Evolutionary conservation across 2,797 vertebrate genomes (phyloP).

Genomic region (Poecilia gillii): DNA sequence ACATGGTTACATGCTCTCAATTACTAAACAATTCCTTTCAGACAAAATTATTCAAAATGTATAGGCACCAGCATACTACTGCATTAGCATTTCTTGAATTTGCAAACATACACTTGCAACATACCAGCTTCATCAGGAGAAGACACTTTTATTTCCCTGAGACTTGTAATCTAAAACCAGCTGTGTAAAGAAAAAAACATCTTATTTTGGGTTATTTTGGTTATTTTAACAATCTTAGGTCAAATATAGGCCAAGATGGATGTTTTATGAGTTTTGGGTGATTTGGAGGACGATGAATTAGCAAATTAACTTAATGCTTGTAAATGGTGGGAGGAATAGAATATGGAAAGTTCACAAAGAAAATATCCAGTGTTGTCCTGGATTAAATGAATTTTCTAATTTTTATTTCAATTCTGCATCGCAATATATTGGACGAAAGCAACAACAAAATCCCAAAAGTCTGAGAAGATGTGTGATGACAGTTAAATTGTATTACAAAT

Average conservation of each 20-base stretch:
- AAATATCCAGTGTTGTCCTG: not conserved
- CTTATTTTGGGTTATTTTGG: not conserved
- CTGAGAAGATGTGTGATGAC: not conserved
- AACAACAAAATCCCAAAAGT: not conserved
- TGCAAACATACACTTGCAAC: not conserved
- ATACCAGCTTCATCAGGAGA: not conserved
- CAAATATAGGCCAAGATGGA: not conserved
- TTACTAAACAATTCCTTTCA: not conserved
- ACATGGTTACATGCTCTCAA: not conserved
- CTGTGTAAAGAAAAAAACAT: not conserved
- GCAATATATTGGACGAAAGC: not conserved
- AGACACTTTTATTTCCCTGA: not conserved
- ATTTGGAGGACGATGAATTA: not conserved
- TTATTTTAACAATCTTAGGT: not conserved
- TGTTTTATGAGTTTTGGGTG: not conserved
- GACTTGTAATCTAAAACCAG: not conserved
- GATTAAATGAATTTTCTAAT: not conserved
- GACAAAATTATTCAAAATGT: not conserved
- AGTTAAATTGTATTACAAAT: not conserved
- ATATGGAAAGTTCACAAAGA: not conserved
- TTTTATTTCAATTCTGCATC: not conserved
- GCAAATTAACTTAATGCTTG: not conserved
- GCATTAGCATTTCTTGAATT: not conserved
- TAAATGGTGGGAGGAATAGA: not conserved
- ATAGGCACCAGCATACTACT: not conserved